These are phyloP conservation scores for Heliconius ismenius DNA, from an alignment of 2,888 invertebrate species.

Conservation along the genomic window DNA sequence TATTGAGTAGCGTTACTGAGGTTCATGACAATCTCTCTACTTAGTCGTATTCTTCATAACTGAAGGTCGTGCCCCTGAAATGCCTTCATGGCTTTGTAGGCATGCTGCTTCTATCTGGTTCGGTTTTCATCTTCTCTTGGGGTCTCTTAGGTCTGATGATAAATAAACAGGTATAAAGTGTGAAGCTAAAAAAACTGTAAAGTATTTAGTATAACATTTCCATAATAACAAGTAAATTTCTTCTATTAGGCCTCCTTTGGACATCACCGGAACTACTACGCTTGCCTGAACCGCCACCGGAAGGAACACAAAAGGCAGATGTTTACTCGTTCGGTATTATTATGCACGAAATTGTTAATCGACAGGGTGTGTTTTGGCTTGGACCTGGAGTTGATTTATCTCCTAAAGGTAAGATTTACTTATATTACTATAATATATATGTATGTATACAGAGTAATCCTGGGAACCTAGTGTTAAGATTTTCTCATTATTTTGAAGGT, in stretches of 20 bases:
- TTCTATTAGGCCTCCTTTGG: slow-evolving; percentile 91
- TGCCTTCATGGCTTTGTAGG: too few relatives aligned
- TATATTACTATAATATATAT: background rate
- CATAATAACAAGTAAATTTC: background rate
- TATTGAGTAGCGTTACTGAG: too few relatives aligned
- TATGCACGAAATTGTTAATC: slow-evolving; percentile 94
- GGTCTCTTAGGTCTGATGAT: too few relatives aligned
- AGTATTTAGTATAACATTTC: background rate
- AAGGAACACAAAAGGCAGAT: slow-evolving; percentile 94
- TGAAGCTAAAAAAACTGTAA: background rate
- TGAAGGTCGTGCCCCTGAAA: too few relatives aligned
- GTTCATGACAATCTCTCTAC: too few relatives aligned
- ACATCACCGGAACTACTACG: slow-evolving; percentile 94
- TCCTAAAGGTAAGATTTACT: slow-evolving; percentile 83
- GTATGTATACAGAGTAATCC: background rate
- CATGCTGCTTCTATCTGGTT: too few relatives aligned
- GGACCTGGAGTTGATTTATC: slow-evolving; percentile 83
- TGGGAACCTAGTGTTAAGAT: too few relatives aligned
- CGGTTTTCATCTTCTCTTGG: too few relatives aligned
- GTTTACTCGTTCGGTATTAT: slow-evolving; percentile 98
- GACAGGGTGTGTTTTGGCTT: slow-evolving; percentile 94
- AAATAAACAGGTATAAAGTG: background rate
- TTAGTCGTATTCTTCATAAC: too few relatives aligned
- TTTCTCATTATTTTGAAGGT: background rate
- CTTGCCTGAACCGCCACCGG: slow-evolving; percentile 83